Base-by-base conservation (phyloP, 2,888 invertebrate genomes). In the Drosophila putrida region DNA sequence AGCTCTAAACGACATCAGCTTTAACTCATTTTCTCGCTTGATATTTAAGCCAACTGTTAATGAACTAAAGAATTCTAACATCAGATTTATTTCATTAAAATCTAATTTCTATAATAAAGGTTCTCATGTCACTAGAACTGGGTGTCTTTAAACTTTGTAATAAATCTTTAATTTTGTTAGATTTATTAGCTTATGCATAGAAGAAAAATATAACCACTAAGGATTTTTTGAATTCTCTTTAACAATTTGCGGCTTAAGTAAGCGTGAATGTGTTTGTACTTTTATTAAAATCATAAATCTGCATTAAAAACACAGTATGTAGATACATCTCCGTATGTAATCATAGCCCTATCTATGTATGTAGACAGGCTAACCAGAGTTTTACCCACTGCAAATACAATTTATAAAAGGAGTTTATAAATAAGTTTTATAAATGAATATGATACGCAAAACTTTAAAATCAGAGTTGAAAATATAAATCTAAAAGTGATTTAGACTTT, bases 201-300 rank as follows among this genome's bases (percentile, higher is more conserved):
- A 46, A n/a, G 15, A 6, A 15, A 11, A 10, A n/a, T 33, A 8
- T 6, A 25, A 6, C 15, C 9, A 4, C 36, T 58, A 36, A 51
- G 54, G 49, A 64, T 53, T 66, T 70, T 64, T 46, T 65, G 61
- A 82, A 85, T 75, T 57, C 70, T 35, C 25, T 58, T 69, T 53
- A 75, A 72, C 80, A 82, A 69, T 70, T 71, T 55, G 67, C 25
- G 71, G 82, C 61, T 74, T 64, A 55, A 47, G 43, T 20, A 51
- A n/a, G 46, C 39, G 28, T 49, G 43, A 13, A 31, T 36, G 27
- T 51, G 43, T 41, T 25, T 66, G 65, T 66, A 59, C 55, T 66
- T 71, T 84, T 87, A 87, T 87, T 84, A 87, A 84, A 87, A 82
- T 76, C 87, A 84, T 84, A 84, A 84, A 87, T 84, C 85, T 84